phyloP scores from a whole-genome alignment of 1,140 invertebrate genomes.

The Conus ventricosus region DNA sequence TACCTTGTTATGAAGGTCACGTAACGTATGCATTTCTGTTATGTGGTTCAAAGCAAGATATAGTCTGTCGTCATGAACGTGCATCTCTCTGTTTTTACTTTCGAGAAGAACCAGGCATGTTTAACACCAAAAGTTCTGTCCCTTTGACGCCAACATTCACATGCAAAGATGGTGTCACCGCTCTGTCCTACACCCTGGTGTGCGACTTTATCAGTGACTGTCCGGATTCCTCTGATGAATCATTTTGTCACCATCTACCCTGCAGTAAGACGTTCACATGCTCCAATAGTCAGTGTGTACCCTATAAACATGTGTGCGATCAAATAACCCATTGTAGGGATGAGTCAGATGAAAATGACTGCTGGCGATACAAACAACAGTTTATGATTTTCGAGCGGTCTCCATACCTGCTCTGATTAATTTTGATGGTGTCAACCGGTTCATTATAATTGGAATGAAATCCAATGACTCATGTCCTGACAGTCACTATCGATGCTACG shows the following conservation, averaged over 20 bases:
- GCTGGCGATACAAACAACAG: background rate
- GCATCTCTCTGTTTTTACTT: too few relatives aligned
- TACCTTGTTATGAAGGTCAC: background rate
- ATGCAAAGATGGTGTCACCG: too few relatives aligned
- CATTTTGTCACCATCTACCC: background rate
- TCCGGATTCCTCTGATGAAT: background rate
- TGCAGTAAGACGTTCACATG: background rate
- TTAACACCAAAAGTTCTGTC: too few relatives aligned
- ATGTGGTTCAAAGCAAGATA: background rate
- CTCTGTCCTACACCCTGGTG: background rate
- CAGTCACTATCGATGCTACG: background rate
- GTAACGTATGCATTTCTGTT: background rate
- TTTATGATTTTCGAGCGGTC: too few relatives aligned
- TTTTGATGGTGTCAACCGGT: background rate
- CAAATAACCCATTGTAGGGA: background rate
- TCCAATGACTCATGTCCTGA: background rate
- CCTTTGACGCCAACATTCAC: too few relatives aligned
- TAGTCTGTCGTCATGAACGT: too few relatives aligned
- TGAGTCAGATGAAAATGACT: background rate
- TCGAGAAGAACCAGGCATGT: too few relatives aligned
- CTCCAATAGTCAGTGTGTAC: background rate
- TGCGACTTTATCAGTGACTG: background rate
- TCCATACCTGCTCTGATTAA: background rate
- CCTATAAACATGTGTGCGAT: background rate
- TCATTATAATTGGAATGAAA: background rate